A percentile compares a stretch with the other conserved stretches of the same genome.
Conservation (phyloP, 1,140 invertebrate species). For the Neodiprion fabricii region DNA sequence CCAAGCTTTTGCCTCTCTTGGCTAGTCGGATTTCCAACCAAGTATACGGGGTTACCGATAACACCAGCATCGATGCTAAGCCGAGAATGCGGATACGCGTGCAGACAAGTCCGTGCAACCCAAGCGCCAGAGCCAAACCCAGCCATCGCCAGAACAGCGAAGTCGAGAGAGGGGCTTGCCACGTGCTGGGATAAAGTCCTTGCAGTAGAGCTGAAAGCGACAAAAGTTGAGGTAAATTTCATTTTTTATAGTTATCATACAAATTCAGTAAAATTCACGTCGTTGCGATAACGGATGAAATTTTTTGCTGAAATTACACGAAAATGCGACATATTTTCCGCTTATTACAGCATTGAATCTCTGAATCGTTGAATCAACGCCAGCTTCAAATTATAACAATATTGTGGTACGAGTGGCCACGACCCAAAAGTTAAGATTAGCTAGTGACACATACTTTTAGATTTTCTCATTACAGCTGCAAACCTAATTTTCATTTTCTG, state of each 20-base stretch:
- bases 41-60: slow-evolving; percentile 55
- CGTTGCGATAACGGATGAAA: neutral
- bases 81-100: slow-evolving; percentile 56
- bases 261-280: neutral
- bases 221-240: neutral
- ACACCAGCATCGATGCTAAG: slow-evolving; percentile 50
- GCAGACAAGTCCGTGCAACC: slow-evolving; percentile 57
- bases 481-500: too few species aligned
- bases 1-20: slow-evolving; percentile 47
- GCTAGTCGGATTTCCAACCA: slow-evolving; percentile 55
- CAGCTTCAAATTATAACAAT: too few species aligned
- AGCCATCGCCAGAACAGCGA: slow-evolving; percentile 60
- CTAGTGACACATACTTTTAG: too few species aligned
- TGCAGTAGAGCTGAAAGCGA: slow-evolving; percentile 54
- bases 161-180: slow-evolving; percentile 60
- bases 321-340: neutral
- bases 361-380: too few species aligned
- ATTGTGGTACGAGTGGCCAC: too few species aligned
- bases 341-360: neutral
- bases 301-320: neutral
- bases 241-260: neutral
- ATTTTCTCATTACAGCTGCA: too few species aligned
- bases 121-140: slow-evolving; percentile 56
- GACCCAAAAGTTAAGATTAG: too few species aligned
- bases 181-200: slow-evolving; percentile 55